Evolutionary conservation across 2,888 invertebrate genomes (phyloP).

Genomic region (Aleiodes alternator): DNA sequence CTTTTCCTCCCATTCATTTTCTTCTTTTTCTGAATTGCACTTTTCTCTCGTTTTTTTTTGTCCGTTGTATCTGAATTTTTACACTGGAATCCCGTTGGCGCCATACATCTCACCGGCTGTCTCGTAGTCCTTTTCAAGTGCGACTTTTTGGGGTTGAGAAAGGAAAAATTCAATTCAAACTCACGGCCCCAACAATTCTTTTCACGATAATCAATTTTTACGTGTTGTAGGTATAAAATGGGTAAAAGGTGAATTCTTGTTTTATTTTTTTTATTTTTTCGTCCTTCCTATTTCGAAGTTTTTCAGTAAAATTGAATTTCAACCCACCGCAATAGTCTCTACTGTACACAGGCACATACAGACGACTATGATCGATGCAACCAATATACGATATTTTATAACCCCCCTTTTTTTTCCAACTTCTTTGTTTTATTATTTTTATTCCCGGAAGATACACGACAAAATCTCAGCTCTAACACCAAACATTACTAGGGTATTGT

Average conservation of each 20-base stretch:
- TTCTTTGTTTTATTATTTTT: not conserved
- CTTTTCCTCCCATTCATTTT: not conserved
- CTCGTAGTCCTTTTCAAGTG: constrained; percentile 14
- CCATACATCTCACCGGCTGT: constrained; percentile 25
- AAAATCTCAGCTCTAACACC: not conserved
- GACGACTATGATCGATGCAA: constrained; percentile 1
- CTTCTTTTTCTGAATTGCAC: not conserved
- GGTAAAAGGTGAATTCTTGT: constrained; percentile 7
- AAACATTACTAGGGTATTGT: not conserved
- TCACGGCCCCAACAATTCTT: constrained; percentile 13
- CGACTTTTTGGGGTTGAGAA: constrained; percentile 8
- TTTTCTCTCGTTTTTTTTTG: not conserved
- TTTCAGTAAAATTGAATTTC: constrained; percentile 19
- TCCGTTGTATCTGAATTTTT: not conserved
- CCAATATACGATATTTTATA: constrained; percentile 18
- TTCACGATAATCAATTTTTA: constrained; percentile 32
- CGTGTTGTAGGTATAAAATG: not conserved
- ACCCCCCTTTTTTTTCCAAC: no score
- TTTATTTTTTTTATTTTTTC: no score
- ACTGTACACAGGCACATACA: constrained; percentile 4
- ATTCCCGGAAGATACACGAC: not conserved
- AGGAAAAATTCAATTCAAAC: constrained; percentile 33
- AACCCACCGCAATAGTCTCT: constrained; percentile 11
- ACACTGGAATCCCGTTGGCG: constrained; percentile 19
- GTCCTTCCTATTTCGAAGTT: not conserved